Base-by-base conservation (phyloP, 2,113 vertebrate species). In the Ursus arctos region DNA sequence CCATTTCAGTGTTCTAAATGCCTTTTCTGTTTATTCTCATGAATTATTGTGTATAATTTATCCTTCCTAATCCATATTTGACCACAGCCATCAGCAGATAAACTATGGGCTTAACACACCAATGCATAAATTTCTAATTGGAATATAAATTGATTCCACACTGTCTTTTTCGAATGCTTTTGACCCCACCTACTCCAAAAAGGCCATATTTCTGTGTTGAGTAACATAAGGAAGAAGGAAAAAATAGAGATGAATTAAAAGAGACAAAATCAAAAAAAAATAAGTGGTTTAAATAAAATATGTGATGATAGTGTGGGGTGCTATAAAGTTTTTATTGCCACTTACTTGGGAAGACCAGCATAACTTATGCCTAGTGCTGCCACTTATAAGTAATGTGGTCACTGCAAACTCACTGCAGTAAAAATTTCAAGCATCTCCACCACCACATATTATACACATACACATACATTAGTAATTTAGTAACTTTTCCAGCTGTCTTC, bases 201-300 rank as follows among this genome's bases (percentile, higher is more conserved):
- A 82, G n/a, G 55, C 13, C 40, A 63, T 86, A 94, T 88, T 91
- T 96, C 67, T 71, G 72, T 33, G 59, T 47, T 83, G 24, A 63
- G 47, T 67, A 95, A 93, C 18, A 82, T 88, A 94, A 88, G 6
- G 2, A 9, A 91, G 14, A 88, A 47, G 14, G 24, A 77, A 89
- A 97, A 97, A 76, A 76, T 53, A 31, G 53, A 93, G 11, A 91
- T 94, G 3, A 21, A 93, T 91, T 94, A 53, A 96, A 94, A 94
- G 51, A 93, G 53, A 97, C 43, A 97, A 95, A 98, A 95, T 94
- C 12, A 18, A 96, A 96, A 96, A 65, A 94, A 97, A 96, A 96
- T 95, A 96, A 96, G 61, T 97, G 79, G 49, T 92, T 94, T 95
- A 97, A 97, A 92, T 96, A 98, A 98, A 97, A 96, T 94, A 95